Evolutionary conservation across 2,888 invertebrate genomes (phyloP).

Genomic region (Elmis aenea): DNA sequence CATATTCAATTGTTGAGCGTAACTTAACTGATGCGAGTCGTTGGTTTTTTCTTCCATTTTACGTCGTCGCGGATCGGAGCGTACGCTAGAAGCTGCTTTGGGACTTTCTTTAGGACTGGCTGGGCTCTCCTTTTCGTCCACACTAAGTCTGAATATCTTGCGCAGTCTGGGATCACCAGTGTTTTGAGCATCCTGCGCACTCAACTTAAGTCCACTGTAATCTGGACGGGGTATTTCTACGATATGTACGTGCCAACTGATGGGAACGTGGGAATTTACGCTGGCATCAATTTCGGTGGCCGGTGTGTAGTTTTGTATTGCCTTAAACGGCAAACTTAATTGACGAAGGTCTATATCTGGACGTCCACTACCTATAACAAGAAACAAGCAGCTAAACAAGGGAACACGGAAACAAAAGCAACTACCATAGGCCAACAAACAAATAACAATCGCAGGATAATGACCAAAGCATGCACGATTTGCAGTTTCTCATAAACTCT

Average conservation of each 20-base stretch:
- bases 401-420: too few relatives aligned
- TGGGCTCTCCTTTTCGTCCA: slow-evolving; percentile 55
- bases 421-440: too few relatives aligned
- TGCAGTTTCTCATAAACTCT: neutral
- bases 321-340: slow-evolving; percentile 70
- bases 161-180: slow-evolving; percentile 71
- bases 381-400: too few relatives aligned
- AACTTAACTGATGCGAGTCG: slow-evolving; percentile 41
- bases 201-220: slow-evolving; percentile 68
- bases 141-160: slow-evolving; percentile 65
- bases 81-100: slow-evolving; percentile 46
- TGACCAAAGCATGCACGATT: slow-evolving; percentile 27
- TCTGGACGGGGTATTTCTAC: slow-evolving; percentile 69
- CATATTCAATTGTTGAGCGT: slow-evolving; percentile 60
- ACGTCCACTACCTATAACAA: slow-evolving; percentile 43
- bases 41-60: slow-evolving; percentile 32
- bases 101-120: slow-evolving; percentile 51
- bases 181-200: slow-evolving; percentile 65
- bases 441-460: neutral
- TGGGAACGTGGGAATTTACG: slow-evolving; percentile 69
- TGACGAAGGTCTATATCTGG: slow-evolving; percentile 70
- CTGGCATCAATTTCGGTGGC: slow-evolving; percentile 85
- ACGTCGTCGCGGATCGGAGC: slow-evolving; percentile 42
- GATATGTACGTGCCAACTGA: slow-evolving; percentile 57
- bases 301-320: slow-evolving; percentile 72